Evolutionary conservation across 2,797 vertebrate species (phyloP).

Genomic region (Cyprinella venusta): DNA sequence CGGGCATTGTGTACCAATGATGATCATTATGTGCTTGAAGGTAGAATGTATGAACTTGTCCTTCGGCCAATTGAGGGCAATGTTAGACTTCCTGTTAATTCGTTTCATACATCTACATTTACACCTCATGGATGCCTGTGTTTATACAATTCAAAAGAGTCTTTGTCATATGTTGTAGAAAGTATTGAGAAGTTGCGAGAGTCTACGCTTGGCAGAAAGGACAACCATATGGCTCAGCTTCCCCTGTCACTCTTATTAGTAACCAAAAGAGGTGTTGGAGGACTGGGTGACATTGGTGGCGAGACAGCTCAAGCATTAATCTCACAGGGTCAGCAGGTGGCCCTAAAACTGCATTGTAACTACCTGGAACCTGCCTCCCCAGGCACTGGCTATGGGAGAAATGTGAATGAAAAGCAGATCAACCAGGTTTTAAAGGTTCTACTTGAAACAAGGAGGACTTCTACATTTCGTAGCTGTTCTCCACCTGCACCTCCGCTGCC

Average conservation of each 20-base stretch:
- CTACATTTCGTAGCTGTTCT: constrained; percentile 70
- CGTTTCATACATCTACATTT: constrained; percentile 86
- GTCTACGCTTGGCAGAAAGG: constrained; percentile 76
- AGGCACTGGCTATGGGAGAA: constrained; percentile 82
- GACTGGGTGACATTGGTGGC: constrained; percentile 74
- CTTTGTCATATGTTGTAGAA: constrained; percentile 84
- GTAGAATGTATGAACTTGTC: constrained; percentile 86
- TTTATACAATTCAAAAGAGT: constrained; percentile 89
- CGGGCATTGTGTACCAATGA: constrained; percentile 86
- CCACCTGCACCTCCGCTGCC: constrained; percentile 79
- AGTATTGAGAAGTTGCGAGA: constrained; percentile 87
- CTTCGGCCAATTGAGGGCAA: constrained; percentile 87
- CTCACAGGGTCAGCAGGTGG: constrained; percentile 84
- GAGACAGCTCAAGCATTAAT: constrained; percentile 83
- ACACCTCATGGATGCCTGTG: constrained; percentile 87
- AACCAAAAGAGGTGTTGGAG: constrained; percentile 79
- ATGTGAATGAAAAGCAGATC: constrained; percentile 86
- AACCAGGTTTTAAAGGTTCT: constrained; percentile 83
- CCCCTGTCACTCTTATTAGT: constrained; percentile 82
- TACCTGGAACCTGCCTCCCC: constrained; percentile 81
- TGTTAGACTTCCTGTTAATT: constrained; percentile 85
- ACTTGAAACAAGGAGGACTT: constrained; percentile 81
- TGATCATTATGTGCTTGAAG: constrained; percentile 85
- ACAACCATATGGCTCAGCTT: constrained; percentile 77
- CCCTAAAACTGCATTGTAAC: constrained; percentile 82